A percentile compares a stretch with the other conserved stretches of the same genome.
phyloP scores from a whole-genome alignment of 2,113 vertebrate species.

The Phainopepla nitens region DNA sequence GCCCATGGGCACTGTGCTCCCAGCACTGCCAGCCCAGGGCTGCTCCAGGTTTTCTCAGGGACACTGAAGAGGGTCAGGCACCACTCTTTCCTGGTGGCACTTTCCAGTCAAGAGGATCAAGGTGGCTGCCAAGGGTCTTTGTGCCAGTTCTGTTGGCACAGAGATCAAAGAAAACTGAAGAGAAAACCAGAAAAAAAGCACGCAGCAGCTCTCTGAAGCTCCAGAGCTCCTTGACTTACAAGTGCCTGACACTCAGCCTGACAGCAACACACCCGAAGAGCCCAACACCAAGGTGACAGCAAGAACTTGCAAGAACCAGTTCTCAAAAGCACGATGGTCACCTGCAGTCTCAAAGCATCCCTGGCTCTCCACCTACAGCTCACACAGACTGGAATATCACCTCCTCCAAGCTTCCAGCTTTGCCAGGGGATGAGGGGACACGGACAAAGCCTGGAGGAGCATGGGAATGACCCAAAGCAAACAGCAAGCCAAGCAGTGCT shows the following conservation, averaged over 20 bases:
- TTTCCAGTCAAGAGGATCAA: conserved; percentile 4
- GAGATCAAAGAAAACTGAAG: background rate
- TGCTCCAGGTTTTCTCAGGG: background rate
- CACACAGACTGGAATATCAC: background rate
- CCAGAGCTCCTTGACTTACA: background rate
- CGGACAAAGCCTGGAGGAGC: background rate
- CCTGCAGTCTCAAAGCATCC: background rate
- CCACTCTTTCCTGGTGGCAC: background rate
- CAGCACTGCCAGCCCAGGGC: background rate
- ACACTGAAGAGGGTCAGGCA: background rate
- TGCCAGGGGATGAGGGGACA: background rate
- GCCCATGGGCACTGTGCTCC: background rate
- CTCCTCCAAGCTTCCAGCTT: background rate
- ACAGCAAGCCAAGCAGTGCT: background rate
- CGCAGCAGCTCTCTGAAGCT: background rate
- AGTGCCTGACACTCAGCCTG: background rate
- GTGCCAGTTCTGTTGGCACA: conserved; percentile 15
- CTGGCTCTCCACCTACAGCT: background rate
- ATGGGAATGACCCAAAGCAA: background rate
- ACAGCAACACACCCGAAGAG: background rate
- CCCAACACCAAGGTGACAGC: background rate
- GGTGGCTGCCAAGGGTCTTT: conserved; percentile 2
- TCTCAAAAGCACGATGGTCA: background rate
- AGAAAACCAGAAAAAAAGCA: background rate
- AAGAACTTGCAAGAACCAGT: background rate